Evolutionary conservation across 2,113 vertebrate species (phyloP).

Genomic region (Gallinago paraguaiae): DNA sequence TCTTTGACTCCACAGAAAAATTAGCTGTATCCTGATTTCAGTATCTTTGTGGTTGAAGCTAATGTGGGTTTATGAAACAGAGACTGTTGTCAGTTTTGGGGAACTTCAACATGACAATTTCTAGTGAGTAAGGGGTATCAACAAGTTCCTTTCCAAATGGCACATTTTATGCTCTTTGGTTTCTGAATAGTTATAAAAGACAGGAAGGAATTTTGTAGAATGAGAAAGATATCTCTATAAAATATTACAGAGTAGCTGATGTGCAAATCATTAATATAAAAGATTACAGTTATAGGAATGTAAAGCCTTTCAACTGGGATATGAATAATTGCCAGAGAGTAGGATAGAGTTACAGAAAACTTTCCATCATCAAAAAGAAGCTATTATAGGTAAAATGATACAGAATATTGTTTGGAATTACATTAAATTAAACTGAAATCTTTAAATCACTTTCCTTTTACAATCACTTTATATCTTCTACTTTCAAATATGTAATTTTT

Average conservation of each 20-base stretch:
- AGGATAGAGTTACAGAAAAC: constrained; percentile 4
- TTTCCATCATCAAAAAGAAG: neutral
- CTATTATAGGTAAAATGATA: constrained; percentile 15
- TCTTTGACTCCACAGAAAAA: neutral
- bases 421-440: constrained; percentile 24
- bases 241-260: constrained; percentile 4
- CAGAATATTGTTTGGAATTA: constrained; percentile 33
- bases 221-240: neutral
- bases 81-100: neutral
- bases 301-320: constrained; percentile 37
- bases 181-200: neutral
- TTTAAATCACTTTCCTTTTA: constrained; percentile 27
- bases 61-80: neutral
- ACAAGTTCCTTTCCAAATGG: neutral
- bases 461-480: neutral
- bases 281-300: neutral
- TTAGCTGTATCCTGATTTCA: neutral
- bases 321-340: constrained; percentile 19
- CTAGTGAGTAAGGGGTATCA: neutral
- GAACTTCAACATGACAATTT: neutral
- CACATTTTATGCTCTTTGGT: neutral
- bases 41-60: neutral
- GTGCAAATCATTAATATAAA: constrained; percentile 48
- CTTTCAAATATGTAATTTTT: constrained; percentile 5
- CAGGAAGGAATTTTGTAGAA: neutral